Base-by-base conservation (phyloP, 2,888 invertebrate species). In the Dione juno region DNA sequence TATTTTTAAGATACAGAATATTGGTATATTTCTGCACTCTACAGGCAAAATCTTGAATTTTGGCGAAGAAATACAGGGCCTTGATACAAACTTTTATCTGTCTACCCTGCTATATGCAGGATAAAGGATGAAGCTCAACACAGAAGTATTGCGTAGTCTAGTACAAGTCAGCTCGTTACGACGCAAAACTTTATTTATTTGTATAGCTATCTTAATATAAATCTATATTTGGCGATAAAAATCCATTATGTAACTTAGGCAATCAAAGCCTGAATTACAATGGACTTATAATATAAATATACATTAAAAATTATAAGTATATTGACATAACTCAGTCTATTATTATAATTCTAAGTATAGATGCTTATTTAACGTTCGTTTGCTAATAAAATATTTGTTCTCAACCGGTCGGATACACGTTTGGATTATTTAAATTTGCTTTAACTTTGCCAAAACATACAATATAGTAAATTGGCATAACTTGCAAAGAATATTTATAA, bases 361-460 rank as follows among this genome's bases (percentile, higher is more conserved):
- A 5, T 28, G 28, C 57, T 16, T n/a, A 35, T 16, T 28, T n/a
- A 61, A 61, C 8, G n/a, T 45, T 61, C n/a, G 16, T 45, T 61
- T 45, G 21, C 45, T 16, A 11, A 45, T 41, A 35, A 28, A 61
- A 45, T 61, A 61, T 61, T 61, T 61, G 61, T n/a, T 16, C 3
- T 16, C 28, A 10, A 61, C 16, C 45, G n/a, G n/a, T n/a, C 28
- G 16, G 6, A 10, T 35, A 11, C 28, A 61, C 45, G 35, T 45
- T 57, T 40, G 37, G 37, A 54, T 35, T n/a, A 16, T 57, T 7
- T 16, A 40, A 7, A 11, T 57, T 57, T 40, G 16, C 37, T 57
- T 54, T 37, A 37, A 57, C 57, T 57, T 57, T 37, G 37, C 57
- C 57, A 57, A 40, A 54, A 16, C 54, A 57, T 57, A 57, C 16